Conservation (phyloP, 2,888 invertebrate species). For the Rhagonycha fulva region DNA sequence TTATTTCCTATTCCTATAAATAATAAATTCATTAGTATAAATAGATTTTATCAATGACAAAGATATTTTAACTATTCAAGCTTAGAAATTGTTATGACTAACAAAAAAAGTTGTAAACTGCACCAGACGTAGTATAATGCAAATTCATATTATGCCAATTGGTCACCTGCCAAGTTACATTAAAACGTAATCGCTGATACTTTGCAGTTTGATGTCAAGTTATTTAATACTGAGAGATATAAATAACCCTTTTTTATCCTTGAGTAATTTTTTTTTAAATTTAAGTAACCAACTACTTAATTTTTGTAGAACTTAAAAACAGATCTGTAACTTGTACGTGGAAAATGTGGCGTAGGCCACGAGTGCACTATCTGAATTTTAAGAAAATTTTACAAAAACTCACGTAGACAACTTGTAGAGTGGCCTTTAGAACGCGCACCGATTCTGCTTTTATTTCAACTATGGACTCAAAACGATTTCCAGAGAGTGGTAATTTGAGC, state of each 20-base stretch:
- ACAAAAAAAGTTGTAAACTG: background rate
- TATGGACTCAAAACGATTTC: too few species aligned
- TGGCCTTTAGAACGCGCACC: too few species aligned
- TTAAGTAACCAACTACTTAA: too few species aligned
- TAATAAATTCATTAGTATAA: background rate
- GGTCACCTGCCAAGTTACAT: background rate
- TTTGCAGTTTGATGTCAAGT: background rate
- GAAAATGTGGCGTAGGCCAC: too few species aligned
- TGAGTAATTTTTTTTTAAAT: background rate
- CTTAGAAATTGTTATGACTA: background rate
- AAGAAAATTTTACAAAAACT: too few species aligned
- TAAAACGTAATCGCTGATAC: background rate
- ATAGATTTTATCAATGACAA: conserved; percentile 1
- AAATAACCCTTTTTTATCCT: background rate
- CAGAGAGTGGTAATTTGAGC: too few species aligned
- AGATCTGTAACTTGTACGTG: too few species aligned
- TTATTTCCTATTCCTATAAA: background rate
- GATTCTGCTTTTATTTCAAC: too few species aligned
- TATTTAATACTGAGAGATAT: background rate
- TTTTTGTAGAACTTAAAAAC: too few species aligned
- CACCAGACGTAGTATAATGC: background rate
- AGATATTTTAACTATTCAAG: background rate
- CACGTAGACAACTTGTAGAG: too few species aligned
- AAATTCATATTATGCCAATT: background rate
- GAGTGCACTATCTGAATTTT: too few species aligned